These are phyloP conservation scores for Phymanthus crucifer DNA, from an alignment of 92 coral and sea anemone species.

Conservation along the genomic window DNA sequence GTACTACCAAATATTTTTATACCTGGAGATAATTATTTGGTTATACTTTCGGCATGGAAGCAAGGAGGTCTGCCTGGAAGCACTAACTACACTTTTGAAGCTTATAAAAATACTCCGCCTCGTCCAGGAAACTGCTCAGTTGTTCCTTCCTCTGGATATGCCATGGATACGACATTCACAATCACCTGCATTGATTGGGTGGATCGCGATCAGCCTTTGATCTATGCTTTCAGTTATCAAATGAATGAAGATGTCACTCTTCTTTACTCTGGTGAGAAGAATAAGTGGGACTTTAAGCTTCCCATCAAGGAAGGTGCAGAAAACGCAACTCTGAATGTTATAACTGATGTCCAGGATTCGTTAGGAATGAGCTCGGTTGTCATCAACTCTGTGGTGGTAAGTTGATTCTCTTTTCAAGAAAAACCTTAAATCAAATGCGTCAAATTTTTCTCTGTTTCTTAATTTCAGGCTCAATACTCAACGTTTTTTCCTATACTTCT, in stretches of 20 bases:
- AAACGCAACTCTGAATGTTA: conserved; percentile 24
- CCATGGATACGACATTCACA: conserved; percentile 56
- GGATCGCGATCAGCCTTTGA: conserved; percentile 68
- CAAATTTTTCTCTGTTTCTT: too few species aligned
- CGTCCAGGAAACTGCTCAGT: conserved; percentile 57
- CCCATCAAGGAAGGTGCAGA: conserved; percentile 32
- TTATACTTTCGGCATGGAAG: conserved; percentile 32
- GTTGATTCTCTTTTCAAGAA: too few species aligned
- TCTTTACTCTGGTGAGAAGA: conserved; percentile 38
- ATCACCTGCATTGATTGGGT: conserved; percentile 67
- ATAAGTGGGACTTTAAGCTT: conserved; percentile 27
- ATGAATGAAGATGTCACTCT: conserved; percentile 13
- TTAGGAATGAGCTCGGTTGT: conserved; percentile 21
- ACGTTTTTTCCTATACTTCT: too few species aligned
- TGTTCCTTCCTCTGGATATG: conserved; percentile 50
- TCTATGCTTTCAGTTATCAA: conserved; percentile 59
- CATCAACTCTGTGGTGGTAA: conserved; percentile 16
- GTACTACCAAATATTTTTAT: conserved; percentile 20
- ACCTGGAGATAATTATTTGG: conserved; percentile 17
- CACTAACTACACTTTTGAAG: conserved; percentile 34
- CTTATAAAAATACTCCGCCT: conserved; percentile 62
- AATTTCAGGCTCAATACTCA: too few species aligned
- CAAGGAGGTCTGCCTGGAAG: conserved; percentile 48
- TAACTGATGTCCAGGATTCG: conserved; percentile 37
- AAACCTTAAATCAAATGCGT: background rate